These are phyloP conservation scores for Fregetta grallaria DNA, from an alignment of 2,113 vertebrate species.

Conservation along the genomic window DNA sequence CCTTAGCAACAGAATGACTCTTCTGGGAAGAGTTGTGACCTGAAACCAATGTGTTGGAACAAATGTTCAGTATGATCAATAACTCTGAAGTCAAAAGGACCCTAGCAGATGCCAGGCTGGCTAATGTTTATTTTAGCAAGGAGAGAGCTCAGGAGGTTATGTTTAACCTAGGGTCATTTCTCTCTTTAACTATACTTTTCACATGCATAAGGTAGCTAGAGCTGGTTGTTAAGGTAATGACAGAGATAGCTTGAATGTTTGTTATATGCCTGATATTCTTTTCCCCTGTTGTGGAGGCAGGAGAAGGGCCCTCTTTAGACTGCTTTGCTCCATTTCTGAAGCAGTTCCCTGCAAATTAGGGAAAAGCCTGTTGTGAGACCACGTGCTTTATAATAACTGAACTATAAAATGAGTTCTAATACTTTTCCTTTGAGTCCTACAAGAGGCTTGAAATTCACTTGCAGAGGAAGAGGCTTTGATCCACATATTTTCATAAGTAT, in stretches of 20 bases:
- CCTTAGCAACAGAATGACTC: neutral
- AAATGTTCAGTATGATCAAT: neutral
- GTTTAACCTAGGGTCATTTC: neutral
- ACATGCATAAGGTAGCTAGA: neutral
- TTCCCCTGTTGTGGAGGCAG: neutral
- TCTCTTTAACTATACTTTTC: neutral
- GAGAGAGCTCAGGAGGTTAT: neutral
- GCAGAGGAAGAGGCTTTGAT: constrained; percentile 47
- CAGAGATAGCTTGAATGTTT: neutral
- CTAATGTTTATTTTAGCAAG: neutral
- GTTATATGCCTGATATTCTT: neutral
- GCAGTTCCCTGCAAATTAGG: neutral
- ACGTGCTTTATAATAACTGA: neutral
- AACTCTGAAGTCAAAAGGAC: neutral
- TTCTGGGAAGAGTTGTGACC: neutral
- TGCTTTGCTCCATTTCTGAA: neutral
- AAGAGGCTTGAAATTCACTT: constrained; percentile 44
- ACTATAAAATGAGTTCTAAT: constrained; percentile 36
- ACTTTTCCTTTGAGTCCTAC: constrained; percentile 25
- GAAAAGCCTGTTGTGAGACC: neutral
- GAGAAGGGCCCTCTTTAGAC: neutral
- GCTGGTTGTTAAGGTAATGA: neutral
- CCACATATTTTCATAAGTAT: constrained; percentile 55
- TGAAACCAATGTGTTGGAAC: neutral
- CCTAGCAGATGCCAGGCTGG: neutral